Conservation (phyloP, 1,140 invertebrate genomes). For the Oncopodura yosiiana region DNA sequence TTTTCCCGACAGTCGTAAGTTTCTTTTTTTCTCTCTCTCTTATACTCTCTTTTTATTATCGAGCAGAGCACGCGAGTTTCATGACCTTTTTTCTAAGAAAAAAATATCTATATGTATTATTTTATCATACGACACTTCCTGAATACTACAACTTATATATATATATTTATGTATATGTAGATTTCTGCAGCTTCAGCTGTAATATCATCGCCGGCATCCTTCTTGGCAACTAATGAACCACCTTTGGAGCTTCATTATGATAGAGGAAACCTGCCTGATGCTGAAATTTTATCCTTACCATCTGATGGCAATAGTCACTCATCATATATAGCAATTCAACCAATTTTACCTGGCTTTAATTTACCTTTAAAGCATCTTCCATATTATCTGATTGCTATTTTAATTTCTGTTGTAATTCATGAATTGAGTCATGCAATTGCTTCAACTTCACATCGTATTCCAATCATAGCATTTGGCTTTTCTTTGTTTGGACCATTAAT, state of each 20-base stretch:
- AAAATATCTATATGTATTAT: too few species aligned
- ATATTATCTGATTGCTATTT: constrained; percentile 31
- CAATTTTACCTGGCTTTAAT: constrained; percentile 35
- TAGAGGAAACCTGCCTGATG: constrained; percentile 25
- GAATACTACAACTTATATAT: too few species aligned
- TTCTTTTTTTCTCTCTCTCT: too few species aligned
- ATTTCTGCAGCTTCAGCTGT: constrained; percentile 14
- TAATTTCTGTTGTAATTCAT: constrained; percentile 34
- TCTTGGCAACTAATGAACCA: constrained; percentile 9
- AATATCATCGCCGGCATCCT: constrained; percentile 20
- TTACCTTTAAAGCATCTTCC: constrained; percentile 32
- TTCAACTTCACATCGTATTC: constrained; percentile 33
- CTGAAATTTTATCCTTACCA: constrained; percentile 19
- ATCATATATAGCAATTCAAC: constrained; percentile 32
- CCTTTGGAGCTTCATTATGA: constrained; percentile 29
- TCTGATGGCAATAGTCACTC: constrained; percentile 10
- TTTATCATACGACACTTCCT: too few species aligned
- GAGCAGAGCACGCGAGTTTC: too few species aligned
- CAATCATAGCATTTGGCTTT: constrained; percentile 22
- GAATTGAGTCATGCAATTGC: constrained; percentile 34
- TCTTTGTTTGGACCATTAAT: constrained; percentile 32
- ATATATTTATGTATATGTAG: constrained; percentile 1
- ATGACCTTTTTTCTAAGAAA: too few species aligned
- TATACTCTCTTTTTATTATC: too few species aligned
- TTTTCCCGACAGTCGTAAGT: constrained; percentile 31